Evolutionary conservation across 2,113 vertebrate species (phyloP).

Genomic region (Epinephelus cyanopodus): DNA sequence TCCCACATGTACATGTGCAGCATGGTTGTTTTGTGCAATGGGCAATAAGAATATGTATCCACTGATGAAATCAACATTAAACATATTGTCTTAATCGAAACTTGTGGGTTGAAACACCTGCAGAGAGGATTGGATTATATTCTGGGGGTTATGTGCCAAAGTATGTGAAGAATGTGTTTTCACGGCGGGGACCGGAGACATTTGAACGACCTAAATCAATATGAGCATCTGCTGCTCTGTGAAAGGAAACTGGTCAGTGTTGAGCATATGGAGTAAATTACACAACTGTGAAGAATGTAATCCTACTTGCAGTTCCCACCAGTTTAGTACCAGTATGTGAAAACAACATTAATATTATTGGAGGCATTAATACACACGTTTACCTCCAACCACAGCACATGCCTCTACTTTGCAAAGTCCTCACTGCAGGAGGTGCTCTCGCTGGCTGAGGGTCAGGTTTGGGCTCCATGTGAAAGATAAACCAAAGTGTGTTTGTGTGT

Average conservation of each 20-base stretch:
- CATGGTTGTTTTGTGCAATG: not conserved
- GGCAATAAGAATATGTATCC: not conserved
- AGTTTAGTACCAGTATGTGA: not conserved
- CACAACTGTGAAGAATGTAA: not conserved
- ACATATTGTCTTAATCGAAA: not conserved
- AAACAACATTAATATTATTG: constrained; percentile 19
- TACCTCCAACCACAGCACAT: constrained; percentile 11
- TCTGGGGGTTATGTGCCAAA: constrained; percentile 34
- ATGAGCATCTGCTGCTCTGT: constrained; percentile 14
- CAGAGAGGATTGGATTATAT: constrained; percentile 60
- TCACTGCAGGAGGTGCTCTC: constrained; percentile 20
- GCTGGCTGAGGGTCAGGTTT: constrained; percentile 32
- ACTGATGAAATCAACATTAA: not conserved
- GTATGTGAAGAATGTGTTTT: constrained; percentile 63
- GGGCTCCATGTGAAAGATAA: not conserved
- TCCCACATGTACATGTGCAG: not conserved
- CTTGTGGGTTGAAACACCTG: constrained; percentile 28
- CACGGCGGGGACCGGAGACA: constrained; percentile 30
- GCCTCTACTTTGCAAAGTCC: constrained; percentile 26
- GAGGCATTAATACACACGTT: not conserved
- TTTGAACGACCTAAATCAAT: constrained; percentile 14
- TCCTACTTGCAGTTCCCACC: not conserved
- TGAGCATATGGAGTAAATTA: not conserved
- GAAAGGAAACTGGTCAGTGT: not conserved
- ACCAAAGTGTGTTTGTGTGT: constrained; percentile 26